Evolutionary conservation across 2,888 invertebrate genomes (phyloP), one percentile per base, ranked within the genome.

Genomic region (Clitarchus hookeri): DNA sequence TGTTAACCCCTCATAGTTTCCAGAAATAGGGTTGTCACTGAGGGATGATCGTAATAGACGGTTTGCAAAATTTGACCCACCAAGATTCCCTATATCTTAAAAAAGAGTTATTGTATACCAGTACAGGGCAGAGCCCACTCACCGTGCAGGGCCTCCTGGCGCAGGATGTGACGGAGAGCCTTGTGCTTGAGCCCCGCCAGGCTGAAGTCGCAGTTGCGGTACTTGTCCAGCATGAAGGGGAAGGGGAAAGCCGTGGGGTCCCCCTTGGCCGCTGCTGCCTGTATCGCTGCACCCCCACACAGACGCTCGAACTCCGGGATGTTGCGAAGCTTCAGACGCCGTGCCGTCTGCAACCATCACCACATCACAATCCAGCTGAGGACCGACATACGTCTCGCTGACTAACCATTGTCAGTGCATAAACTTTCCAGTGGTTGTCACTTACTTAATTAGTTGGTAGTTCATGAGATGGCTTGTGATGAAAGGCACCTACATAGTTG

Each of bases 181-280:
- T 93, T 93, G 90, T 94, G 95, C 90, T 96, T 96, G 2, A 97
- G 90, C 0, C 98, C 98, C 88, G 97, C 93, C 91, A 98, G 97
- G 91, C 98, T 98, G 90, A 99, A 99, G 91, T 97, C 96, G 90
- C 99, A 99, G 91, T 98, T 95, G 90, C 93, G 94, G 86, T 94
- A 92, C 88, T 91, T 93, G 4, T 93, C 90, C 91, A 98, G 91
- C 0, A 96, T 95, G 82, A 94, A 89, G 0, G 95, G 93, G 90
- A 98, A 96, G 44, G 93, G 89, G 91, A 95, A 97, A 87, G 94
- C 92, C 16, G 92, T 90, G 0, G 94, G 93, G 91, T 96, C 92
- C n/a, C 93, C 93, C 13, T 95, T 94, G 90, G 92, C 92, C 77
- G 90, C 91, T 0, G 98, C 97, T 85, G 97, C 95, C 87, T 93